Evolutionary conservation across 2,797 vertebrate genomes (phyloP), one percentile per base, ranked within the genome.

Genomic region (Sandelia bainsii): DNA sequence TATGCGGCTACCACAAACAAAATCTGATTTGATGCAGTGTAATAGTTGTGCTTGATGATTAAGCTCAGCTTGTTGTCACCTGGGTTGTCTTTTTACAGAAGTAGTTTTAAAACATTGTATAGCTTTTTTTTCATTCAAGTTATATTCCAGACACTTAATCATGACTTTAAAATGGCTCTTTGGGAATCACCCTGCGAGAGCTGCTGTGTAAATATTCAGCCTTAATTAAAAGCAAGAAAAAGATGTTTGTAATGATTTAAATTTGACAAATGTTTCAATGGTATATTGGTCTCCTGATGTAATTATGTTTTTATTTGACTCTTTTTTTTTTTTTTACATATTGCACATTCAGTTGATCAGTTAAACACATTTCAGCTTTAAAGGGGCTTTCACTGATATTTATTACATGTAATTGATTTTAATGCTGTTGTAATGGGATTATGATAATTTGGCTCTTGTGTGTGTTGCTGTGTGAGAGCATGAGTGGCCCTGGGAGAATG

Each of bases 281-380:
- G 64, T 83, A 67, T 87, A 57, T 80, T 60, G 51, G 81, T 88
- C 69, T 88, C 69, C 75, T 73, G 82, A 88, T 87, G 83, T 86
- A 77, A 75, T 80, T 46, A 63, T 76, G 72, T 85, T 87, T 86
- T 82, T 88, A 77, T 75, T 71, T 64, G 56, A 80, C 48, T 65
- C 72, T n/a, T n/a, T 69, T 71, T 82, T 70, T 69, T 83, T 70
- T 79, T 87, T 85, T 67, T 75, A 87, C 72, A 60, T 81, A 83
- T 92, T 87, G 83, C 90, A 92, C 89, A 91, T 79, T 75, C 75
- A 44, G 72, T 90, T 86, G 80, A 89, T 89, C 82, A 91, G 74
- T 86, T 90, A 85, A 89, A 88, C 81, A 84, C 88, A 91, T 92
- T 93, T 92, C 84, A 91, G 93, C 92, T 94, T 95, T 93, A 93